Evolutionary conservation across 2,888 invertebrate species (phyloP).

Genomic region (Hypselothyrea guttata): DNA sequence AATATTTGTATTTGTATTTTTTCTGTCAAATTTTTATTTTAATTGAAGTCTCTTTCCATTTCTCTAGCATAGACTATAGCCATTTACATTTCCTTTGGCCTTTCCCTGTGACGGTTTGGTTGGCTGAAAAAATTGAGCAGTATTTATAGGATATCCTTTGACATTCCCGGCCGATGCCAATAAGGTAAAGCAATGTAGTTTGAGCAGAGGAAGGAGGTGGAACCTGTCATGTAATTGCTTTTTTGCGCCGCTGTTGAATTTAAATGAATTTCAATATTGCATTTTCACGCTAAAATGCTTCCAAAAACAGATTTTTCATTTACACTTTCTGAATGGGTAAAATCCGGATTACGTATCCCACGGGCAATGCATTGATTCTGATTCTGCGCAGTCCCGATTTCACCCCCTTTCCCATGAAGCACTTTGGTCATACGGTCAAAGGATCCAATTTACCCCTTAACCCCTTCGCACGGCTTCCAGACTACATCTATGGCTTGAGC

Average conservation of each 20-base stretch:
- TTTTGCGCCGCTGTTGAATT: slow-evolving; percentile 64
- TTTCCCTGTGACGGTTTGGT: slow-evolving; percentile 7
- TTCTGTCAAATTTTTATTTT: too few relatives aligned
- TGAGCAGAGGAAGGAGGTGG: slow-evolving; percentile 1
- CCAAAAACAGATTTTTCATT: slow-evolving; percentile 81
- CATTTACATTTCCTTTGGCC: slow-evolving; percentile 1
- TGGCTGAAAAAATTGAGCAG: slow-evolving; percentile 58
- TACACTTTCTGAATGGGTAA: slow-evolving; percentile 78
- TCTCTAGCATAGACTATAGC: too few relatives aligned
- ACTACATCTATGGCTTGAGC: slow-evolving; percentile 11
- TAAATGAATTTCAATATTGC: slow-evolving; percentile 81
- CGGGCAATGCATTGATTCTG: slow-evolving; percentile 76
- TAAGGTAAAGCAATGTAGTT: slow-evolving; percentile 24
- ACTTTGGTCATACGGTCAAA: slow-evolving; percentile 49
- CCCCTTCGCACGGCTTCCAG: slow-evolving; percentile 25
- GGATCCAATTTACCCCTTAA: slow-evolving; percentile 36
- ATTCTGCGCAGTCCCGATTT: slow-evolving; percentile 55
- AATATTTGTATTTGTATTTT: too few relatives aligned
- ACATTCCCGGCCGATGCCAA: slow-evolving; percentile 30
- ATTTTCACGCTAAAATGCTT: slow-evolving; percentile 81
- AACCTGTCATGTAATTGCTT: slow-evolving; percentile 74
- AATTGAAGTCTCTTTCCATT: too few relatives aligned
- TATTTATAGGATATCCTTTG: slow-evolving; percentile 53
- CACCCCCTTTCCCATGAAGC: slow-evolving; percentile 9
- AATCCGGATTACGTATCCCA: slow-evolving; percentile 81